phyloP scores from a whole-genome alignment of 2,113 vertebrate genomes.

The Ageneiosus marmoratus region DNA sequence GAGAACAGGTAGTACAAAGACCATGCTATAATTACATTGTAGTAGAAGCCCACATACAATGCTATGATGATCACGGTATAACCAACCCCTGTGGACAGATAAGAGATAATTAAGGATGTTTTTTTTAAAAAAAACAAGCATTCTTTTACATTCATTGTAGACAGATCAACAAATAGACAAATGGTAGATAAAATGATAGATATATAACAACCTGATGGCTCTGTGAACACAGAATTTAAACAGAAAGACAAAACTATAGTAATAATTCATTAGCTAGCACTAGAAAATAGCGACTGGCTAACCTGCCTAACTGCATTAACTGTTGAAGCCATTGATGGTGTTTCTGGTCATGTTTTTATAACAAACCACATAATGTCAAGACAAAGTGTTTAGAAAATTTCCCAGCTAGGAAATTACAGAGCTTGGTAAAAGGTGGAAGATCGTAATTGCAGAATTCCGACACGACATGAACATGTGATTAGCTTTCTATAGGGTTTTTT shows the following conservation, averaged over 20 bases:
- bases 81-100: conserved; percentile 83
- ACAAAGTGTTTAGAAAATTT: background rate
- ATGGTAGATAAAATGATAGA: too few species aligned
- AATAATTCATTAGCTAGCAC: background rate
- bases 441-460: background rate
- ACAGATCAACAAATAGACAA: too few species aligned
- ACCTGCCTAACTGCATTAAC: background rate
- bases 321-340: background rate
- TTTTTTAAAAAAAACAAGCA: background rate
- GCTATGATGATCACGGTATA: conserved; percentile 97
- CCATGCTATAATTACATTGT: conserved; percentile 99
- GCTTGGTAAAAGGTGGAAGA: background rate
- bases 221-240: background rate
- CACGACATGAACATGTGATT: background rate
- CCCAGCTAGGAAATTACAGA: background rate
- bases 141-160: background rate
- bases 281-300: background rate
- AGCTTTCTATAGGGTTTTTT: background rate
- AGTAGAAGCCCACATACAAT: conserved; percentile 98
- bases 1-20: conserved; percentile 94
- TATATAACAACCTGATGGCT: background rate
- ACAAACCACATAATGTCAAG: background rate
- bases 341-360: background rate
- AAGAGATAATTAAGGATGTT: background rate
- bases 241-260: background rate